Evolutionary conservation across 1,140 invertebrate species (phyloP), one percentile per base, ranked within the genome.

Genomic region (Argopecten irradians): DNA sequence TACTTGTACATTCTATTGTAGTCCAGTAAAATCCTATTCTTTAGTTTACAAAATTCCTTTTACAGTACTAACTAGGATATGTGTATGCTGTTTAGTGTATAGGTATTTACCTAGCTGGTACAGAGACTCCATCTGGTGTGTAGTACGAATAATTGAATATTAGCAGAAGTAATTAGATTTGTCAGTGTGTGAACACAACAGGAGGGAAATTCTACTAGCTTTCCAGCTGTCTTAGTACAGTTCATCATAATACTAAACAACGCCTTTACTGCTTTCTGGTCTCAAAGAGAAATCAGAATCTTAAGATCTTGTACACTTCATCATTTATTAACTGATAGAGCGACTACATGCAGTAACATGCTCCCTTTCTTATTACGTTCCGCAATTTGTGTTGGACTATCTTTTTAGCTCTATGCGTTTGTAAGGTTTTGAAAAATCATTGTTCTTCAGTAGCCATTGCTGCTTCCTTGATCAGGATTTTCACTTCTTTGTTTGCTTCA

Each of bases 161-260:
- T 71, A 71, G 55, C 55, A 28, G n/a, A 71, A 71, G 55, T 71
- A 71, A 71, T 71, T 71, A 71, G 55, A 71, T n/a, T 71, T 28
- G 43, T 71, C 55, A 71, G n/a, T n/a, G n/a, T 71, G 13, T 22
- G 16, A 28, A 16, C 2, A 16, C 28, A 71, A 28, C 55, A 28
- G 55, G 8, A 28, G 55, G 55, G 55, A 71, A 71, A 16, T 71
- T 8, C 5, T 28, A 71, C n/a, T 71, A 28, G 22, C 55, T 71
- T 1, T 71, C 55, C n/a, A 71, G 55, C n/a, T 71, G 55, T 71
- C n/a, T n/a, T n/a, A 3, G 55, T 71, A n/a, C 28, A 28, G 28
- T 28, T n/a, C n/a, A n/a, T 55, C 16, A 19, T 55, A 55, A 13
- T 39, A 8, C 36, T 39, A 13, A 8, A 39, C 13, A 39, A 8